A percentile compares a stretch with the other conserved stretches of the same genome.
Conservation (phyloP, 1,140 invertebrate genomes). For the Cyphomyrmex costatus region DNA sequence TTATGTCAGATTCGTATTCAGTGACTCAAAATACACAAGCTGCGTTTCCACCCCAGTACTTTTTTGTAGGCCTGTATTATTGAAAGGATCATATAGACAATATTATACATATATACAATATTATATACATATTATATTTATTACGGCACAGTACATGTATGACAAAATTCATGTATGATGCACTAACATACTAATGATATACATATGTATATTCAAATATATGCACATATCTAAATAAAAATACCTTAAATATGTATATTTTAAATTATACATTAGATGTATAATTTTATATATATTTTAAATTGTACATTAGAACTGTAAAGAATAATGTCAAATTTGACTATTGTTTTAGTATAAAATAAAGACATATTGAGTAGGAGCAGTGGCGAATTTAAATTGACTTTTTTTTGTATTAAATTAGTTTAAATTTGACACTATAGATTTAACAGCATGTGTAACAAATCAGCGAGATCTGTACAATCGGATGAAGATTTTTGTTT, state of each 20-base stretch:
- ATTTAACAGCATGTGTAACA: slow-evolving; percentile 34
- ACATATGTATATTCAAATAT: slow-evolving; percentile 5
- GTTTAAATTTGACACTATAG: no score
- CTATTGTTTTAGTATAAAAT: no score
- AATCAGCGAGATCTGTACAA: slow-evolving; percentile 64
- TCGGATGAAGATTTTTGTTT: slow-evolving; percentile 64
- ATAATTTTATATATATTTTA: no score
- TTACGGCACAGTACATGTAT: slow-evolving; percentile 59
- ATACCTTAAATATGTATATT: background rate
- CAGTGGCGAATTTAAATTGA: no score
- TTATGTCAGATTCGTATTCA: no score
- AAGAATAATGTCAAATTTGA: background rate
- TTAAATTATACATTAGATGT: no score
- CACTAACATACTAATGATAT: slow-evolving; percentile 59
- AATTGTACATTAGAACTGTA: no score
- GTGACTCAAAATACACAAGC: no score
- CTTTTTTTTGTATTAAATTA: no score
- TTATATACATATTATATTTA: slow-evolving; percentile 65
- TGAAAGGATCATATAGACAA: background rate
- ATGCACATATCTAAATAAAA: slow-evolving; percentile 42
- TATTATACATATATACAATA: background rate
- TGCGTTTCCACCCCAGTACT: no score
- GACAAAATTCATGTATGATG: slow-evolving; percentile 53
- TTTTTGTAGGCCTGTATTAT: no score
- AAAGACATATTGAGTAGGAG: no score